Conservation (phyloP, 2,113 vertebrate species). For the Drymodes brunneopygia region DNA sequence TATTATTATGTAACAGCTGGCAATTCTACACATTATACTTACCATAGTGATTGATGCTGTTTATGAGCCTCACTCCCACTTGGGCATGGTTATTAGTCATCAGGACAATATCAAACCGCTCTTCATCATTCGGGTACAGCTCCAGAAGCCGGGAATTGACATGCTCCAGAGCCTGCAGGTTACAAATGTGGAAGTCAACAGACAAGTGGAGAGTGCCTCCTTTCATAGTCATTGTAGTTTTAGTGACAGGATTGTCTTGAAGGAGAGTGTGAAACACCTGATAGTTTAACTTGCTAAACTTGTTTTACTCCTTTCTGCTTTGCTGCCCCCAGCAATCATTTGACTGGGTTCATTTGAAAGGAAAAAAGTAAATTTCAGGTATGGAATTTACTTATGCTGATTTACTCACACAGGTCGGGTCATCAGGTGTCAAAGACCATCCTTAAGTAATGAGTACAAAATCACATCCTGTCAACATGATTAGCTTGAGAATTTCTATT, state of each 20-base stretch:
- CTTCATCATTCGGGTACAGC: constrained; percentile 90
- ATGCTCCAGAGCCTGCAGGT: constrained; percentile 76
- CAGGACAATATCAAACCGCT: constrained; percentile 94
- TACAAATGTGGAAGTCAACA: not conserved
- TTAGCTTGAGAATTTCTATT: not conserved
- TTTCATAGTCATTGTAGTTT: not conserved
- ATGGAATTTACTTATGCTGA: not conserved
- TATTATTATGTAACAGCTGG: not conserved
- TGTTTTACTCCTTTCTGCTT: not conserved
- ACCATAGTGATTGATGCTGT: constrained; percentile 98
- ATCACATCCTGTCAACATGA: not conserved
- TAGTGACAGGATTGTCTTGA: not conserved
- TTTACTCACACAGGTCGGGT: not conserved
- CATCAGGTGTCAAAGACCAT: not conserved
- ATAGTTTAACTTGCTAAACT: not conserved
- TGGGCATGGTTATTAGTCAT: constrained; percentile 98
- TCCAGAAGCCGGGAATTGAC: constrained; percentile 84
- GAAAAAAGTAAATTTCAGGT: not conserved
- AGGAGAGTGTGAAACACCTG: not conserved
- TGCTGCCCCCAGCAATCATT: not conserved
- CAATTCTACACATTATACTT: constrained; percentile 37
- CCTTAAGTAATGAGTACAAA: not conserved
- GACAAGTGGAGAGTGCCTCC: not conserved
- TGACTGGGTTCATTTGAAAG: not conserved
- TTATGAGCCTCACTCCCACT: constrained; percentile 95